Evolutionary conservation across 2,888 invertebrate species (phyloP), one percentile per base, ranked within the genome.

Genomic region (Pyrrhosoma nymphula): DNA sequence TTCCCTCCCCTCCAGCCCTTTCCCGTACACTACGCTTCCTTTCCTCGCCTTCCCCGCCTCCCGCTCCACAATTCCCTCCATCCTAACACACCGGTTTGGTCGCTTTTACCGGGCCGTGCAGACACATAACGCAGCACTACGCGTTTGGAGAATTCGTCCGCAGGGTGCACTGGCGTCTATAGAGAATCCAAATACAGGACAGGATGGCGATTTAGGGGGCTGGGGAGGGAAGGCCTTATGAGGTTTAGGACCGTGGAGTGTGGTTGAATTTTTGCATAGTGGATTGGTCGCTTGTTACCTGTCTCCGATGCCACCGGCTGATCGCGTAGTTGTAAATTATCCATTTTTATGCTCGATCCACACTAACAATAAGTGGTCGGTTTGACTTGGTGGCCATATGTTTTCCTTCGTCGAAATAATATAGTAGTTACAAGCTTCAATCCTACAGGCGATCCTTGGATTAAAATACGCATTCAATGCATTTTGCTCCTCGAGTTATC

Each of bases 61-160:
- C 4, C 69, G 47, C 16, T 18, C 63, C n/a, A n/a, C n/a, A n/a
- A n/a, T 63, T 39, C 20, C 91, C 63, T 8, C 88, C 47, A 20
- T 35, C 20, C 23, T 39, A 30, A 60, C 60, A 60, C 39, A n/a
- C n/a, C 6, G 69, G 69, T 69, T 23, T 26, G 69, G 60, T 30
- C 60, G 56, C 20, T 60, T 56, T 26, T 18, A 20, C 60, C 26
- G 10, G 47, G n/a, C n/a, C n/a, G n/a, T n/a, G n/a, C n/a, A n/a
- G n/a, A n/a, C 69, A 93, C 93, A 69, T 93, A 69, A 93, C 93
- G 93, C 69, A 75, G n/a, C 69, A 47, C 63, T 39, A 47, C 69
- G 93, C 93, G 47, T 60, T 93, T 63, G 4, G 47, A 47, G 90
- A 23, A 69, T 47, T 69, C 20, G 26, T 39, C 93, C 47, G 47